Evolutionary conservation across 1,140 invertebrate species (phyloP), one percentile per base, ranked within the genome.

Genomic region (Drosophila lacteicornis): DNA sequence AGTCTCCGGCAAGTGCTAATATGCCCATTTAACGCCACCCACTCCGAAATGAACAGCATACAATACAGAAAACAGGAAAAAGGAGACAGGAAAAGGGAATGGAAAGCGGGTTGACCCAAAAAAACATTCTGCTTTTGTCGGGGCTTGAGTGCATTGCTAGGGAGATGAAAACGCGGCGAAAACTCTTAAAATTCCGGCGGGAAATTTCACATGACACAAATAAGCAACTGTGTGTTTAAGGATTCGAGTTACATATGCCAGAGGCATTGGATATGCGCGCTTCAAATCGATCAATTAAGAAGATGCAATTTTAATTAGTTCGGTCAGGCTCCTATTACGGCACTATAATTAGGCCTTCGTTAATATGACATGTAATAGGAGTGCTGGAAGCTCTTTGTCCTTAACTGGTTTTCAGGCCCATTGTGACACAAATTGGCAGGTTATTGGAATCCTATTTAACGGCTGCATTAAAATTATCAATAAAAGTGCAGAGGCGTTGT

Each of bases 51-150:
- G 78, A 63, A 49, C 58, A 80, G 59, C 22, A 46, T 56, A 71
- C 66, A 79, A 77, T 74, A 58, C 57, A 25, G 74, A 55, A 61
- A 74, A 63, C 55, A 56, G 61, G 15, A 61, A 82, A 82, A 78
- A 62, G 46, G 4, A 13, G 36, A 38, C 12, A 15, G 61, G 43
- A 47, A 78, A 53, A 13, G n/a, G 55, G 36, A 76, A 33, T 45
- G 17, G 46, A 49, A 38, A 22, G 69, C 49, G 51, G 49, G 63
- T 50, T 77, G 75, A 78, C 75, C 74, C 75, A 78, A 78, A 78
- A 78, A 78, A 78, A 78, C 75, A 78, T 78, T 78, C 56, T 27
- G 56, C 63, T 78, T 68, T 61, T 77, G 74, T 69, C 43, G 57
- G 13, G 25, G 15, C 38, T 51, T 60, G 67, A 73, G 36, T 71